These are phyloP conservation scores for Perca fluviatilis DNA, from an alignment of 2,113 vertebrate species.

Conservation along the genomic window DNA sequence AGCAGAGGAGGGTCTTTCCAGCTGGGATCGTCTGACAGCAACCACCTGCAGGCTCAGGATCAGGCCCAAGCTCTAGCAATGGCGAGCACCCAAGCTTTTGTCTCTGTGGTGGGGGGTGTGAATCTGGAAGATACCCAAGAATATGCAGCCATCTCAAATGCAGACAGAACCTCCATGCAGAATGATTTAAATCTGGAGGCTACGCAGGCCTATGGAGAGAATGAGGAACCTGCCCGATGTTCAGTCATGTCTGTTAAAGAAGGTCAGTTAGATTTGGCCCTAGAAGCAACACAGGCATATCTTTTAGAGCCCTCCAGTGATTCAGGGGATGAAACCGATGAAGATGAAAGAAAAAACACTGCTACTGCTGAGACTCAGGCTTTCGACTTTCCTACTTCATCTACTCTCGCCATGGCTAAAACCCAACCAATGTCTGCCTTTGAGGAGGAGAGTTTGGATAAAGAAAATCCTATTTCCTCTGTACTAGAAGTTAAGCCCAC, in stretches of 20 bases:
- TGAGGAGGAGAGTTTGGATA: slow-evolving; percentile 8
- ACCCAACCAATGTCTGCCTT: slow-evolving; percentile 51
- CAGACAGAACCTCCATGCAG: slow-evolving; percentile 28
- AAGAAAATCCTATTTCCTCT: slow-evolving; percentile 15
- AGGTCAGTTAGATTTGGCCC: slow-evolving; percentile 46
- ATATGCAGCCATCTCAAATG: slow-evolving; percentile 15
- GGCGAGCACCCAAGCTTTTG: slow-evolving; percentile 66
- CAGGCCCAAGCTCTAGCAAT: slow-evolving; percentile 41
- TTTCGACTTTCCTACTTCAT: slow-evolving; percentile 13
- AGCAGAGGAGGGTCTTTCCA: slow-evolving; percentile 56
- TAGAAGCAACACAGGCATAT: slow-evolving; percentile 79
- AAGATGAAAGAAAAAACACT: slow-evolving; percentile 16
- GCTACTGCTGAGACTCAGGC: slow-evolving; percentile 56
- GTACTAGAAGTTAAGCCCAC: background rate
- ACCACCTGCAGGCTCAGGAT: slow-evolving; percentile 48
- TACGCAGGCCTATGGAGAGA: slow-evolving; percentile 58
- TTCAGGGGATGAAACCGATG: slow-evolving; percentile 39
- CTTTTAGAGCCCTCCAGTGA: slow-evolving; percentile 29
- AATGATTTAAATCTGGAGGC: slow-evolving; percentile 58
- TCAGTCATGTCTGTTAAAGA: slow-evolving; percentile 22
- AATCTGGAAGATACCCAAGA: slow-evolving; percentile 64
- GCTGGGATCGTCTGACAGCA: slow-evolving; percentile 72
- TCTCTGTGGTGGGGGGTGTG: slow-evolving; percentile 5
- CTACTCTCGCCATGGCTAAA: slow-evolving; percentile 62
- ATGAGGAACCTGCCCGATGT: slow-evolving; percentile 16